Evolutionary conservation across 64 coral and sea anemone genomes (phyloP), one percentile per base, ranked within the genome.

Genomic region (Montipora foliosa): DNA sequence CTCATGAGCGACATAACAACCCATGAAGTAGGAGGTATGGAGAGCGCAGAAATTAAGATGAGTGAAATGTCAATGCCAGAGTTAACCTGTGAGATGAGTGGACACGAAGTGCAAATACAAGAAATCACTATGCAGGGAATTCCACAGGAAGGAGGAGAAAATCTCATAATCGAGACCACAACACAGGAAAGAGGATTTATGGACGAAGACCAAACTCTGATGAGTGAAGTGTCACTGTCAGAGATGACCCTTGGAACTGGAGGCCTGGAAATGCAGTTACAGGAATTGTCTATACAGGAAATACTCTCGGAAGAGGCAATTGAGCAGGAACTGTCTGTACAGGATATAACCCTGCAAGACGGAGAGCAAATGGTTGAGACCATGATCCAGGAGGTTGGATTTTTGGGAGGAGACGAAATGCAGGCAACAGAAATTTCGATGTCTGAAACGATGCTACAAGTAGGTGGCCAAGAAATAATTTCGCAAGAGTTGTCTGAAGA

Each of bases 21-120:
- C 6, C 79, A 82, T 24, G 78, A 80, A 13, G 49, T 80, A 24
- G 13, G 47, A 80, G 9, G 60, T 21, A 5, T 52, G 3, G 51
- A 61, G 20, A 15, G 47, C 16, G 50, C 4, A 6, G 78, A 57
- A 52, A 53, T 44, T 44, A 53, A 82, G 20, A 25, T 61, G 6
- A 15, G 3, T 37, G 53, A 62, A 82, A 82, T 62, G n/a, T 29
- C 79, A 4, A 82, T 82, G 53, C 49, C 59, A 72, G 77, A 81
- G 57, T 57, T 81, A 49, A 6, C 79, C 6, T 49, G 55, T 11
- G 79, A 81, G 57, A 81, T 81, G 79, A 77, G 44, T 77, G 75
- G 45, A 3, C 75, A 47, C 15, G 29, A 75, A 47, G 53, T 88
- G 70, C 69, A 47, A 8, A 21, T 51, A 55, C 46, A 88, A 1